A percentile compares a stretch with the other conserved stretches of the same genome.
Evolutionary conservation across 1,140 invertebrate species (phyloP).

Genomic region (Sycophila sp.): DNA sequence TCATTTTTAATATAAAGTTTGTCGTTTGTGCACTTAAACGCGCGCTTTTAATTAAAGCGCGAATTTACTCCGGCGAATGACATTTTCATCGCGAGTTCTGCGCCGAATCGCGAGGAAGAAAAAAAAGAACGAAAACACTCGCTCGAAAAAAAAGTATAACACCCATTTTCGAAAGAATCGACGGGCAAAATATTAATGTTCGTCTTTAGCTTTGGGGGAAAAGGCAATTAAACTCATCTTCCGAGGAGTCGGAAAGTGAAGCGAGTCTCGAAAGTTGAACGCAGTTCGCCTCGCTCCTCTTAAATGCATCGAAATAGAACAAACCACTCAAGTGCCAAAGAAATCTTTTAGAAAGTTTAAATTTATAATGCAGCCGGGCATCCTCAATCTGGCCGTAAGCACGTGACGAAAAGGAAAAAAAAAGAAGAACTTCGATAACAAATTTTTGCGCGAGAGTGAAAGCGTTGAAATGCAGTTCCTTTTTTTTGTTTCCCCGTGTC

Average conservation of each 20-base stretch:
- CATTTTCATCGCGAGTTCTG: constrained; percentile 27
- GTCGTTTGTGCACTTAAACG: background rate
- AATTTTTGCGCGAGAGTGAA: background rate
- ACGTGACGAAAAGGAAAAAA: too few relatives aligned
- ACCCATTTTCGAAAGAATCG: constrained; percentile 31
- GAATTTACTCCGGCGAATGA: constrained; percentile 19
- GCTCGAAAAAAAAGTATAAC: constrained; percentile 11
- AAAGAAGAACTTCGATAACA: background rate
- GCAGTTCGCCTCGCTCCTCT: background rate
- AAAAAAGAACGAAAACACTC: too few relatives aligned
- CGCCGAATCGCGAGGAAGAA: too few relatives aligned
- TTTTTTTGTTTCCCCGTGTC: too few relatives aligned
- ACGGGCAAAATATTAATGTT: constrained; percentile 27
- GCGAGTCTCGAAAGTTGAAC: constrained; percentile 21
- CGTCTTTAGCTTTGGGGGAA: constrained; percentile 6
- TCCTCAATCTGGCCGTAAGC: background rate
- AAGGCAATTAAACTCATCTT: constrained; percentile 28
- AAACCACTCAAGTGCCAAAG: background rate
- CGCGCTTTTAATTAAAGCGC: constrained; percentile 28
- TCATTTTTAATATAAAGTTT: constrained; percentile 28
- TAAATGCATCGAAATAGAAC: constrained; percentile 11
- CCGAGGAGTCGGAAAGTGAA: constrained; percentile 4
- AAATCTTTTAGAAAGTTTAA: constrained; percentile 5
- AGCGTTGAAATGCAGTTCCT: too few relatives aligned
- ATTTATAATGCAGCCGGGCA: background rate